phyloP scores from a whole-genome alignment of 2,113 vertebrate species.

The Addax nasomaculatus region DNA sequence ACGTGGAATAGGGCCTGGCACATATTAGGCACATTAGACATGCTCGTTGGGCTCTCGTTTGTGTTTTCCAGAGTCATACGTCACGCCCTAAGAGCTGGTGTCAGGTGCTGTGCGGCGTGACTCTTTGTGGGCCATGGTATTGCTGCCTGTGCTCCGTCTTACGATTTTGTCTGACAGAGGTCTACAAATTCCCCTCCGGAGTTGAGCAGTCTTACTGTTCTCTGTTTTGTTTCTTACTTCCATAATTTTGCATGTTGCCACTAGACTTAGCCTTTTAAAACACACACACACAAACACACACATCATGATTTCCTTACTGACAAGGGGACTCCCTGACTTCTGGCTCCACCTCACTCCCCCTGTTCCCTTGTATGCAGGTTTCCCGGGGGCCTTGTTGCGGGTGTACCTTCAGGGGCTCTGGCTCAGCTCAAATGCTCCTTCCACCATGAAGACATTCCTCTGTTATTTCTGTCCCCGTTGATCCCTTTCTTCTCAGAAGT shows the following conservation, averaged over 20 bases:
- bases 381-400: fast-evolving
- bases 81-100: neutral
- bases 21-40: fast-evolving
- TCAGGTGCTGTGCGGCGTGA: too few relatives aligned
- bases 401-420: neutral
- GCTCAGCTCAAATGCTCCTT: neutral
- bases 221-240: neutral
- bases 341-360: neutral
- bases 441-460: neutral
- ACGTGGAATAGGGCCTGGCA: neutral
- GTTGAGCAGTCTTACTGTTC: neutral
- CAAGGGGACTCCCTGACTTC: neutral
- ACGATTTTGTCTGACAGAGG: neutral
- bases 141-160: neutral
- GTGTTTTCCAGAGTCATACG: neutral
- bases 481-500: neutral
- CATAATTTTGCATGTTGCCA: neutral
- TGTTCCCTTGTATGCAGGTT: neutral
- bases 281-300: neutral
- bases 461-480: neutral
- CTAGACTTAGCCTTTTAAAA: neutral
- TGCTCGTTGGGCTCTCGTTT: fast-evolving
- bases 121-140: neutral
- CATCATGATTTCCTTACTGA: fast-evolving
- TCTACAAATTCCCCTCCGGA: neutral